Evolutionary conservation across 2,113 vertebrate species (phyloP), one percentile per base, ranked within the genome.

Genomic region (Gymnarchus niloticus): DNA sequence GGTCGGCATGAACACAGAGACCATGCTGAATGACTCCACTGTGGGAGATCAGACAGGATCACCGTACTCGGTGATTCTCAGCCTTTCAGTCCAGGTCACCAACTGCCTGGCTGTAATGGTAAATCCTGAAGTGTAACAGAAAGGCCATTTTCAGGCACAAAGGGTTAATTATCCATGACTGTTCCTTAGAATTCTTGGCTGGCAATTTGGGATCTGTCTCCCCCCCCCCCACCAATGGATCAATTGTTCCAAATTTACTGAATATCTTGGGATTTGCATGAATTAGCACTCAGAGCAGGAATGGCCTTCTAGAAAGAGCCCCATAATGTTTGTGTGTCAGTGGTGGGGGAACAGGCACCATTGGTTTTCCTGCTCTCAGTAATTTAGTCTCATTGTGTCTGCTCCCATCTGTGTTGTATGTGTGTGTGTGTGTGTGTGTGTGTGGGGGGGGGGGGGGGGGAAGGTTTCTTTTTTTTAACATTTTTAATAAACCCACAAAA

Each of bases 241-340:
- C 6, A 48, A 80, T 44, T 23, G 9, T 44, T 54, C 51, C 51
- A 37, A 85, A 81, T 86, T 76, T 44, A 86, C 46, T 44, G 56
- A 81, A 81, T 86, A 86, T 81, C 61, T 86, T 76, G 54, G 76
- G 84, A 85, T 85, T 85, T 57, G 77, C 85, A 81, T 86, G 77
- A 14, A 81, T 86, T 59, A 86, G 84, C 12, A 44, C 41, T 37
- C 44, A 10, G 41, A 37, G 54, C 56, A 56, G 81, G 77, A 86
- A 86, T 37, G 77, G 44, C n/a, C 23, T 81, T 48, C 10, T 56
- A 81, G 54, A 86, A 81, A 57, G 37, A 51, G 37, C 56, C 76
- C 56, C 44, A 54, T 5, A 44, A 41, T n/a, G 56, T 51, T 77
- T 44, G 7, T 61, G n/a, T 56, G 51, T 54, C 48, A 54, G 54